Conservation (phyloP, 2,797 vertebrate species). For the Chrysocyon brachyurus region DNA sequence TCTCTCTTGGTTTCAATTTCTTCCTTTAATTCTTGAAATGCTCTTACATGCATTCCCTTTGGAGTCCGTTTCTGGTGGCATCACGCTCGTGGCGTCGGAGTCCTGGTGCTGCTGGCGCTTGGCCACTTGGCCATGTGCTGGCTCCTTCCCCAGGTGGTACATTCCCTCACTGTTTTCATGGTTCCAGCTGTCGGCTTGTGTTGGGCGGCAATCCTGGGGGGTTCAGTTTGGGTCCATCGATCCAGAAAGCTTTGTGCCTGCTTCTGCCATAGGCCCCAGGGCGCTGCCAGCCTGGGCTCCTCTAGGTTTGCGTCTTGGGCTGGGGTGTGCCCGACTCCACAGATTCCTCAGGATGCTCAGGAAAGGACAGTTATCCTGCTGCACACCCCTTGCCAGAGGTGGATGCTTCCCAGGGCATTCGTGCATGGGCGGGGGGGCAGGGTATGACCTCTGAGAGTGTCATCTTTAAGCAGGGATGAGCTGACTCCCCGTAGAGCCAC, state of each 20-base stretch:
- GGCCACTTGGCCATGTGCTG: background rate
- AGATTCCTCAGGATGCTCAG: background rate
- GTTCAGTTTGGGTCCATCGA: too few relatives aligned
- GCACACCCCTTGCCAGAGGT: fast-evolving
- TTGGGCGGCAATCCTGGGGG: background rate
- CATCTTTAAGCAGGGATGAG: background rate
- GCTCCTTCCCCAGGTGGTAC: fast-evolving
- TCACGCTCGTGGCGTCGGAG: fast-evolving
- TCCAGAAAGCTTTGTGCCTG: background rate
- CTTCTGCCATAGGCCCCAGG: background rate
- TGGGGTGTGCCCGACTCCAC: too few relatives aligned
- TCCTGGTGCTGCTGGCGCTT: too few relatives aligned
- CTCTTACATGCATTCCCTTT: background rate
- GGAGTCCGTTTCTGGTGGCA: fast-evolving
- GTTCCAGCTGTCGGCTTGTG: background rate
- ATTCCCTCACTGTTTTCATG: fast-evolving
- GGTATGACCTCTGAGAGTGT: background rate
- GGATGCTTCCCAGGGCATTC: background rate
- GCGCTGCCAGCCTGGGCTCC: background rate
- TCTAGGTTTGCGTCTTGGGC: background rate
- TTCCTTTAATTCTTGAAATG: background rate
- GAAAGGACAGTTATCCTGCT: background rate
- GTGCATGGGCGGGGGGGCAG: too few relatives aligned
- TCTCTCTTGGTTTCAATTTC: background rate
- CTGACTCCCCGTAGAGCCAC: fast-evolving